Percentiles rank a stretch among this genome's conserved stretches.
Conservation (phyloP, 2,797 vertebrate genomes). For the Xenentodon cancila region DNA sequence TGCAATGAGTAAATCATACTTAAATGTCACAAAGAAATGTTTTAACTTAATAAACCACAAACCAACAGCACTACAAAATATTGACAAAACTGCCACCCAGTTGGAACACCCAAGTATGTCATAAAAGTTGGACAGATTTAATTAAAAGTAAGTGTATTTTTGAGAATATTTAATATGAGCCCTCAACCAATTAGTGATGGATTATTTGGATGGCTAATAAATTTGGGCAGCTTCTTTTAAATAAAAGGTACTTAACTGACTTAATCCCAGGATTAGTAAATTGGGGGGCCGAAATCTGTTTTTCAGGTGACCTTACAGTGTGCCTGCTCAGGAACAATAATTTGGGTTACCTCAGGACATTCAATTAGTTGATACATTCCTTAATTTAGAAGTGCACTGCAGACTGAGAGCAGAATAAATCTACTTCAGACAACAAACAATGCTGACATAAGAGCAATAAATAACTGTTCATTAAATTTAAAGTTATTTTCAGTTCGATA, state of each 20-base stretch:
- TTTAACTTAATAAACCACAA: background rate
- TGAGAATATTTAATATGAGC: background rate
- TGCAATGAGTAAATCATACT: no score
- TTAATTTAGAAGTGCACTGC: background rate
- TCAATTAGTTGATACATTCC: background rate
- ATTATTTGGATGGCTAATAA: background rate
- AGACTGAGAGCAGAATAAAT: conserved; percentile 1
- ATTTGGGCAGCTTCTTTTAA: background rate
- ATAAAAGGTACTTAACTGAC: background rate
- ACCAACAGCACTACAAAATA: background rate
- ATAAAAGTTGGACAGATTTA: background rate
- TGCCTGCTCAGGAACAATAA: background rate
- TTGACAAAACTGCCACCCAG: background rate
- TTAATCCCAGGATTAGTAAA: background rate
- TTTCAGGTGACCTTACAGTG: background rate
- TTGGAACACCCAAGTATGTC: background rate
- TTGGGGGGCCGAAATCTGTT: background rate
- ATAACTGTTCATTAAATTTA: background rate
- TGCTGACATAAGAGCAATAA: background rate
- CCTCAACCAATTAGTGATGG: background rate
- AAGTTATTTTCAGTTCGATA: background rate
- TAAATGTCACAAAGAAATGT: background rate
- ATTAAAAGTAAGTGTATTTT: conserved; percentile 2
- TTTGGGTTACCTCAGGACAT: background rate
- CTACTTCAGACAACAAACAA: background rate